Evolutionary conservation across 1,140 invertebrate genomes (phyloP).

Genomic region (Solen grandis): DNA sequence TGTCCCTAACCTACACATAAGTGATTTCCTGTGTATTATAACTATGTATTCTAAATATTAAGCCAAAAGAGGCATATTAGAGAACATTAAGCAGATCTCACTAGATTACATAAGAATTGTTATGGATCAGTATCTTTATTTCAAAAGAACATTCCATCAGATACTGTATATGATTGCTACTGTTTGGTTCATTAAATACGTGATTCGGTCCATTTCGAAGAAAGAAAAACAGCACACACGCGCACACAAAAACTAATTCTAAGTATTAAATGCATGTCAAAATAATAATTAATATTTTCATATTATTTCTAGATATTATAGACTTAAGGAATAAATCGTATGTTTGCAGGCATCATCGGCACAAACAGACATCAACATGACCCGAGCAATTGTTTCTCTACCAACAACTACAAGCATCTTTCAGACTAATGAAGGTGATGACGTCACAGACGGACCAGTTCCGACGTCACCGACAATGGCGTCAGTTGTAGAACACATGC

Average conservation of each 20-base stretch:
- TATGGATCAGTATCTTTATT: neutral
- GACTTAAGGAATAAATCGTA: neutral
- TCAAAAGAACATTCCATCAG: neutral
- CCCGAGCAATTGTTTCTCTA: slow-evolving; percentile 1
- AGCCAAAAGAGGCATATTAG: too few species aligned
- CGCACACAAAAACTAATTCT: neutral
- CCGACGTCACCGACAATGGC: neutral
- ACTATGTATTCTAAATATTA: too few species aligned
- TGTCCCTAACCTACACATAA: too few species aligned
- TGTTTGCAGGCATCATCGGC: neutral
- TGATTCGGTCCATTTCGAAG: too few species aligned
- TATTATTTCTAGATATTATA: neutral
- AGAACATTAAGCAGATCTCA: too few species aligned
- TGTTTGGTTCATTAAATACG: neutral
- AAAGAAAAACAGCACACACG: neutral
- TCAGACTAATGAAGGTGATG: neutral
- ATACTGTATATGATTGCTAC: slow-evolving; percentile 18
- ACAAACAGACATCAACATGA: slow-evolving; percentile 34
- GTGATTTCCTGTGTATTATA: too few species aligned
- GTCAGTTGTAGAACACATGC: slow-evolving; percentile 3
- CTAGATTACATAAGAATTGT: too few species aligned
- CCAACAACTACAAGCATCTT: neutral
- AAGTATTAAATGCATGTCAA: neutral
- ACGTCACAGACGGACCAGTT: neutral
- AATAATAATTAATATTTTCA: neutral